Evolutionary conservation across 2,113 vertebrate species (phyloP), one percentile per base, ranked within the genome.

Genomic region (Podarcis cretensis): DNA sequence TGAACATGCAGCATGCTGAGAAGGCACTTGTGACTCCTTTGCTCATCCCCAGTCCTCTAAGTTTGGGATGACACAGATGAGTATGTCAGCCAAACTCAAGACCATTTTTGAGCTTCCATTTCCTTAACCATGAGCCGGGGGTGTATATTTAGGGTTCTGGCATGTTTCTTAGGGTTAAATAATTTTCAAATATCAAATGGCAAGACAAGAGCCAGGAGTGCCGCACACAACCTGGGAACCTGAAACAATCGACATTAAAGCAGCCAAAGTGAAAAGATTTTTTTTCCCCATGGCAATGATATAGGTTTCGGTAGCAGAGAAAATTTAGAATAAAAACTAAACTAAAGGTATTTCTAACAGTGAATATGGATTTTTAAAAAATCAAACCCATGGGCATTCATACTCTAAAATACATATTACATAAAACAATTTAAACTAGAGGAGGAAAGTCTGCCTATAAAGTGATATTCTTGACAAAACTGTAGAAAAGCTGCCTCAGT

Each of bases 391-490:
- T 25, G 4, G n/a, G 4, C n/a, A 66, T 37, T 66, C 12, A 25
- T 66, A 66, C 21, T 13, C 9, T 21, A 25, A 40, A 10, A 82
- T 18, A 20, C 2, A 27, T 16, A 57, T 6, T 40, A 35, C 10
- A 65, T 65, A 8, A 65, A 81, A 63, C 63, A 6, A 81, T 81
- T 27, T 23, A 35, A 23, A 32, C 3, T 81, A n/a, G 21, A 82
- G 2, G 14, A 23, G 13, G 5, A 68, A n/a, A 74, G 54, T 57
- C 30, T 16, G 18, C 57, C 79, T 82, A n/a, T 83, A 65, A 93
- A 83, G 10, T 86, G 86, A 78, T 63, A 6, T 25, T 90, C 57
- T 84, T 90, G 83, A 89, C 86, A 91, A 66, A 65, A 25, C 16
- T 81, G 1, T 81, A 43, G 63, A 87, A 77, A 63, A 10, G 84